phyloP scores from a whole-genome alignment of 2,113 vertebrate species.

The Xerus inauris region DNA sequence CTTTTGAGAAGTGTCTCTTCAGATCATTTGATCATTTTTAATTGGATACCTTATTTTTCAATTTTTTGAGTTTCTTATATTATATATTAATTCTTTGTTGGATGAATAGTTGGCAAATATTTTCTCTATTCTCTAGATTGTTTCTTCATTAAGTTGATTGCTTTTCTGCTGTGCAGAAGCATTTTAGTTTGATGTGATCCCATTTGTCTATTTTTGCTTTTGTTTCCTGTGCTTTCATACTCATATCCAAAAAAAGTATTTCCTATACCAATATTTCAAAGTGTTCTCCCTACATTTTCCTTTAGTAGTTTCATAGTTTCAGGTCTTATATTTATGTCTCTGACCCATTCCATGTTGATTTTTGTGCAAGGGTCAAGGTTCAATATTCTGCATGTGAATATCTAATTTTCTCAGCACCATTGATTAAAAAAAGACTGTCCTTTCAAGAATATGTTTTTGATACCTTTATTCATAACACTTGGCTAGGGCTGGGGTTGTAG shows the following conservation, averaged over 20 bases:
- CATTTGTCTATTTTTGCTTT: neutral
- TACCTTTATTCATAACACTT: neutral
- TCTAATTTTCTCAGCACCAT: neutral
- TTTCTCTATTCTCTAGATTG: neutral
- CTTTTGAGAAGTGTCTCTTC: neutral
- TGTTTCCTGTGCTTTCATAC: neutral
- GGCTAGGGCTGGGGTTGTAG: too few relatives aligned
- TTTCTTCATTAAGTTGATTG: neutral
- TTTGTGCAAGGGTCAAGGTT: neutral
- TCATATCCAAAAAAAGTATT: neutral
- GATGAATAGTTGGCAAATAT: neutral
- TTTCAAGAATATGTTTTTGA: neutral
- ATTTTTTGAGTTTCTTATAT: neutral
- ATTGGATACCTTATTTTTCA: neutral
- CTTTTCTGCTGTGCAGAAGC: neutral
- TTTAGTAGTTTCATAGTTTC: neutral
- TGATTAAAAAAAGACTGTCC: too few relatives aligned
- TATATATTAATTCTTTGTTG: neutral
- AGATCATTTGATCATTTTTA: neutral
- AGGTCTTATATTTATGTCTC: neutral
- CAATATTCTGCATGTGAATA: neutral
- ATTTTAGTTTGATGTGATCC: neutral
- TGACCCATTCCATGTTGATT: neutral
- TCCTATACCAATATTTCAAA: neutral
- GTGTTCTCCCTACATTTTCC: neutral